Conservation (phyloP, 2,888 invertebrate species). For the Trisateles emortualis region DNA sequence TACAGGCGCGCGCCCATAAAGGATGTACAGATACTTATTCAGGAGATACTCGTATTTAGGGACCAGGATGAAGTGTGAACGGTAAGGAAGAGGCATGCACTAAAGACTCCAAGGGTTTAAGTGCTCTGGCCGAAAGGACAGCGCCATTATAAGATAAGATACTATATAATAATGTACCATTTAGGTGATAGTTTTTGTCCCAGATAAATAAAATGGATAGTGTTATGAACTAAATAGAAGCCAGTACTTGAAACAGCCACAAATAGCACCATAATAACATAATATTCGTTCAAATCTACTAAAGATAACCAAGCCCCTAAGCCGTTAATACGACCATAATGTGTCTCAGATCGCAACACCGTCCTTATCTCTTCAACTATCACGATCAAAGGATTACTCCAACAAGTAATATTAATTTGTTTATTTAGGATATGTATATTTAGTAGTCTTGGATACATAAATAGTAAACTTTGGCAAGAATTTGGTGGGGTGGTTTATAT, state of each 20-base stretch:
- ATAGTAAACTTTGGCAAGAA: too few species aligned
- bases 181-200: too few species aligned
- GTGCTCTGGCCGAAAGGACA: too few species aligned
- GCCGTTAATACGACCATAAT: slow-evolving; percentile 14
- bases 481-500: too few species aligned
- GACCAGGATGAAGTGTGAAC: too few species aligned
- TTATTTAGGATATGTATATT: slow-evolving; percentile 25
- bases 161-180: too few species aligned
- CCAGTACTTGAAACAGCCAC: background rate
- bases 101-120: too few species aligned
- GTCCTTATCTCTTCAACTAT: slow-evolving; percentile 19
- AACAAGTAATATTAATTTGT: slow-evolving; percentile 18
- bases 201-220: background rate
- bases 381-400: slow-evolving; percentile 22
- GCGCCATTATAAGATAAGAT: too few species aligned
- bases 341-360: slow-evolving; percentile 12
- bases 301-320: slow-evolving; percentile 17
- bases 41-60: too few species aligned
- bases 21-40: too few species aligned
- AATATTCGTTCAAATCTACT: slow-evolving; percentile 6
- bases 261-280: background rate
- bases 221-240: background rate
- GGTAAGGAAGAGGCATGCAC: too few species aligned
- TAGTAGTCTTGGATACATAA: background rate
- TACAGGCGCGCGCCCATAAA: too few species aligned